Evolutionary conservation across 2,888 invertebrate species (phyloP), one percentile per base, ranked within the genome.

Genomic region (Cremastobaeus sp.): DNA sequence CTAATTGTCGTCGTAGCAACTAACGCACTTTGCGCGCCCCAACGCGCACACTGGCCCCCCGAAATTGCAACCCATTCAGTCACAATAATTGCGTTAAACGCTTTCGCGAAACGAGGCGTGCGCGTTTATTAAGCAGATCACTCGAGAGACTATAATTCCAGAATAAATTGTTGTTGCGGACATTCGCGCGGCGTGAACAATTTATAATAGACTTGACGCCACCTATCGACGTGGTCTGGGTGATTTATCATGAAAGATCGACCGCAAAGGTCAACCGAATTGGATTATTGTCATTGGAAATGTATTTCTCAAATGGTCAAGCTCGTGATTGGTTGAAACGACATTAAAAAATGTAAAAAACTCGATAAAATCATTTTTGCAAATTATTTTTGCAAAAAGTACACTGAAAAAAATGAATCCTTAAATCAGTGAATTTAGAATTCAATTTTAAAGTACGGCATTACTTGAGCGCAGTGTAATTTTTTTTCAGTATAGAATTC

Each of bases 71-170:
- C 55, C 76, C 74, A 65, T 74, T 74, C 76, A 77, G 76, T 77
- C 77, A 75, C 72, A 70, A 77, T 82, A 81, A 81, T 82, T 78
- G 74, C 69, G 71, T 78, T 77, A 78, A 81, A 79, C 76, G 75
- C 76, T 77, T 78, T 78, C 76, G 76, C 73, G 76, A 78, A 78
- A 77, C 78, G 77, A 76, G 64, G 52, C 72, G 65, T 50, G 60
- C 60, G 69, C 57, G 68, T 75, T 79, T 76, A 77, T 78, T 78
- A 76, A 74, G 43, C 71, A 55, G 57, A 69, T 72, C 43, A 37
- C 60, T 55, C 35, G 62, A 32, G 50, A 60, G 59, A 48, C 54
- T 34, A 54, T 78, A 78, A 79, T 79, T 57, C 74, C 69, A 69
- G 76, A 78, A 80, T 78, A 77, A 79, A 78, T 78, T 79, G 76